Conservation (phyloP, 2,888 invertebrate species). For the Notocelia uddmanniana region DNA sequence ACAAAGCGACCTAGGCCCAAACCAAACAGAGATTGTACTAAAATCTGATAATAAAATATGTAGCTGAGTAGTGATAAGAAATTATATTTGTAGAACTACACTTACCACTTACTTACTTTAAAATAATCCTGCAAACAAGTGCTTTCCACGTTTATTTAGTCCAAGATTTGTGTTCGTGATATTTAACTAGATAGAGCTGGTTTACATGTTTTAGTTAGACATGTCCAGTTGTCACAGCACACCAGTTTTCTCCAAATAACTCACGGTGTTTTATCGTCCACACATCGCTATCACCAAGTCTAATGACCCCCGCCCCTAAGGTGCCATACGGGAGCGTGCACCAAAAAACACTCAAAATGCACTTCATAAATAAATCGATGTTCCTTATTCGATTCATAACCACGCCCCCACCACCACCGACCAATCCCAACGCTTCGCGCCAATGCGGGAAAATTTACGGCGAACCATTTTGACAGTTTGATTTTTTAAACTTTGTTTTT, state of each 20-base stretch:
- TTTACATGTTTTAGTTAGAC: constrained; percentile 27
- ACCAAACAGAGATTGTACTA: too few relatives aligned
- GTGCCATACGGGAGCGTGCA: constrained; percentile 58
- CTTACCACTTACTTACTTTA: too few relatives aligned
- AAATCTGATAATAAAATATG: too few relatives aligned
- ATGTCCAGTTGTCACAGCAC: constrained; percentile 10
- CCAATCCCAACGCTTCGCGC: constrained; percentile 68
- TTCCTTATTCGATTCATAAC: constrained; percentile 69
- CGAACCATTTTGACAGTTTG: constrained; percentile 83
- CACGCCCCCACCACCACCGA: constrained; percentile 68
- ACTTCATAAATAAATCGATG: constrained; percentile 81
- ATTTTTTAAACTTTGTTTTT: constrained; percentile 73
- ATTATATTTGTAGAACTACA: too few relatives aligned
- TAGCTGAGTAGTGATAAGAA: too few relatives aligned
- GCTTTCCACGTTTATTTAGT: background rate
- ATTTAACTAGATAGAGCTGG: constrained; percentile 25
- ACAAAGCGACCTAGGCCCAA: too few relatives aligned
- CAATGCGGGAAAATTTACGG: constrained; percentile 78
- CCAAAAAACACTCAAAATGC: constrained; percentile 68
- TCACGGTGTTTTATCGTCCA: constrained; percentile 51
- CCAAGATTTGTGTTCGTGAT: background rate
- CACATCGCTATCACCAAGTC: constrained; percentile 65
- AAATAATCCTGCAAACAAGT: background rate
- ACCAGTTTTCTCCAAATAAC: constrained; percentile 33
- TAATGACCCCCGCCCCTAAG: constrained; percentile 64